Conservation (phyloP, 2,888 invertebrate genomes). For the Dusona sp. region DNA sequence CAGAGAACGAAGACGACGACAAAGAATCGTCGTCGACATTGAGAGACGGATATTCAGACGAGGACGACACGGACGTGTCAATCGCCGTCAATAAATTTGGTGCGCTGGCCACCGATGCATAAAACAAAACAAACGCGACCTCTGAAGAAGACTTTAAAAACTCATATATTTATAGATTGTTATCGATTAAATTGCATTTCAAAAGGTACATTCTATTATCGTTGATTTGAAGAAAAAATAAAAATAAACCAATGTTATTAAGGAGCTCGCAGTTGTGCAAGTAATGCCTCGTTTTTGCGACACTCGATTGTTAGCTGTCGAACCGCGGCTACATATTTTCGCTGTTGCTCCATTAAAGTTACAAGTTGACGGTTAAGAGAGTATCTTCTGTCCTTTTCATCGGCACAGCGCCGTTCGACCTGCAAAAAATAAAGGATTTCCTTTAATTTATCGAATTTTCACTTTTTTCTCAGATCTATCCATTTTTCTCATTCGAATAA, state of each 20-base stretch:
- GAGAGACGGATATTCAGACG: constrained; percentile 58
- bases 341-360: constrained; percentile 89
- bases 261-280: constrained; percentile 82
- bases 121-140: background rate
- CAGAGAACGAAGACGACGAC: constrained; percentile 79
- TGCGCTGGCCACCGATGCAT: constrained; percentile 80
- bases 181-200: constrained; percentile 30
- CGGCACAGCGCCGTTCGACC: constrained; percentile 87
- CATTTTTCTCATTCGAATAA: constrained; percentile 5
- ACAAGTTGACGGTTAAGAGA: constrained; percentile 87
- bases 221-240: background rate
- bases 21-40: constrained; percentile 56
- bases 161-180: constrained; percentile 22
- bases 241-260: constrained; percentile 63
- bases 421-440: constrained; percentile 59
- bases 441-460: background rate
- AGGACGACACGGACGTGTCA: constrained; percentile 74
- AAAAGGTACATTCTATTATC: constrained; percentile 1
- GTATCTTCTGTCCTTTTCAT: constrained; percentile 90
- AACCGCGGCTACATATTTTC: constrained; percentile 91
- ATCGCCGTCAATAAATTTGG: constrained; percentile 85
- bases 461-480: background rate
- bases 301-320: constrained; percentile 92
- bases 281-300: constrained; percentile 88
- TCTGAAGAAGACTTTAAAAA: background rate